phyloP scores from a whole-genome alignment of 2,113 vertebrate genomes.

The Pheucticus melanocephalus region DNA sequence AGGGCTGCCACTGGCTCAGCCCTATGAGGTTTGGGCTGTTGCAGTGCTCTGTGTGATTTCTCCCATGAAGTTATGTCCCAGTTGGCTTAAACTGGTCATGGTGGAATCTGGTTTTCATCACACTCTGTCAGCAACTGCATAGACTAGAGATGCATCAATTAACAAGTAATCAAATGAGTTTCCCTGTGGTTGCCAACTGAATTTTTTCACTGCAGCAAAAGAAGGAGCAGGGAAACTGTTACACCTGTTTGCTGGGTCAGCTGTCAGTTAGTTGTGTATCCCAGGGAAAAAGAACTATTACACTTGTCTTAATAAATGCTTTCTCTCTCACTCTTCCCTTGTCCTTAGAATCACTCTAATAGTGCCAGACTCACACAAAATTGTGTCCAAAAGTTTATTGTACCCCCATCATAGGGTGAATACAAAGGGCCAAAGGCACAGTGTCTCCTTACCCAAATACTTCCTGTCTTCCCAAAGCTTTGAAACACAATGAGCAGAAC shows the following conservation, averaged over 20 bases:
- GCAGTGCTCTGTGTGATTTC: not conserved
- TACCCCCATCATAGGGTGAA: not conserved
- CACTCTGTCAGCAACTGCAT: not conserved
- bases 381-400: not conserved
- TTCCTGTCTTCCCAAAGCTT: not conserved
- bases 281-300: not conserved
- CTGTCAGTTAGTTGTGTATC: not conserved
- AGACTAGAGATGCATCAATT: not conserved
- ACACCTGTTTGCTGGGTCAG: not conserved
- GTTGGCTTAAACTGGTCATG: not conserved
- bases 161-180: not conserved
- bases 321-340: not conserved
- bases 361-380: not conserved
- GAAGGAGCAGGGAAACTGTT: not conserved
- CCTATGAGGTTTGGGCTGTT: not conserved
- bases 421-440: fast-evolving
- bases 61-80: not conserved
- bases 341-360: not conserved
- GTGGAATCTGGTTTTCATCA: not conserved
- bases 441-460: not conserved
- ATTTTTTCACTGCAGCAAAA: not conserved
- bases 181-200: not conserved
- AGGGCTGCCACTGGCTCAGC: not conserved
- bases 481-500: not conserved
- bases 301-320: constrained; percentile 31